Conservation (phyloP, 37 sponge, comb jelly and placozoan genomes). For the Ianthella basta region DNA sequence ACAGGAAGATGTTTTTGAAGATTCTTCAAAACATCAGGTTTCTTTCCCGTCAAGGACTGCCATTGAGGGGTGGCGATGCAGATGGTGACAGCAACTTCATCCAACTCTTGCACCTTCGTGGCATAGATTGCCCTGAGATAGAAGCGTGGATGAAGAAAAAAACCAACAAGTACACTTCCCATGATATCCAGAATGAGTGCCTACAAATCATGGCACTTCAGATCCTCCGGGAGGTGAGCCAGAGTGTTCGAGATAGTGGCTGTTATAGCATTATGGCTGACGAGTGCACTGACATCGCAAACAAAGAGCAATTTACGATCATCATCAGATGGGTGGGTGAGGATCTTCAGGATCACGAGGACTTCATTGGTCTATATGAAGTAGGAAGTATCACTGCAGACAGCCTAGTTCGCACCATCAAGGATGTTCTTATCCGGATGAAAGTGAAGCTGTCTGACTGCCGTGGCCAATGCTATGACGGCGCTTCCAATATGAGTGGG, state of each 20-base stretch:
- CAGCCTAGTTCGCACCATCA: constrained; percentile 27
- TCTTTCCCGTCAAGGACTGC: constrained; percentile 75
- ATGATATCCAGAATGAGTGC: constrained; percentile 82
- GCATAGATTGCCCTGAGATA: constrained; percentile 50
- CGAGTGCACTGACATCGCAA: constrained; percentile 71
- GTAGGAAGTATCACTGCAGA: constrained; percentile 38
- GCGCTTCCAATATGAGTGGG: constrained; percentile 50
- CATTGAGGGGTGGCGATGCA: constrained; percentile 59
- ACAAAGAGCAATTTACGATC: constrained; percentile 81
- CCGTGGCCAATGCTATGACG: constrained; percentile 61
- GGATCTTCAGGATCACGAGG: constrained; percentile 40
- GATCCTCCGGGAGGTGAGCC: constrained; percentile 60
- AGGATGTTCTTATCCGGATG: constrained; percentile 39
- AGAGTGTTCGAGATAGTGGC: constrained; percentile 33
- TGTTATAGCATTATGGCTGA: constrained; percentile 77
- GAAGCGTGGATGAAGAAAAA: constrained; percentile 65
- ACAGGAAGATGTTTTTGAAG: constrained; percentile 55
- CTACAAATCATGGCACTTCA: constrained; percentile 71
- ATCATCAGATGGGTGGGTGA: constrained; percentile 55
- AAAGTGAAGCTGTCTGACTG: constrained; percentile 21
- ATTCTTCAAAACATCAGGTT: constrained; percentile 65
- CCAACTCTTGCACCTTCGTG: constrained; percentile 56
- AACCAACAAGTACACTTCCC: constrained; percentile 63
- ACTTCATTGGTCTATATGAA: constrained; percentile 46
- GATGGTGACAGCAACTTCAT: constrained; percentile 60